Evolutionary conservation across 2,113 vertebrate genomes (phyloP), one percentile per base, ranked within the genome.

Genomic region (Dolichotis patagonum): DNA sequence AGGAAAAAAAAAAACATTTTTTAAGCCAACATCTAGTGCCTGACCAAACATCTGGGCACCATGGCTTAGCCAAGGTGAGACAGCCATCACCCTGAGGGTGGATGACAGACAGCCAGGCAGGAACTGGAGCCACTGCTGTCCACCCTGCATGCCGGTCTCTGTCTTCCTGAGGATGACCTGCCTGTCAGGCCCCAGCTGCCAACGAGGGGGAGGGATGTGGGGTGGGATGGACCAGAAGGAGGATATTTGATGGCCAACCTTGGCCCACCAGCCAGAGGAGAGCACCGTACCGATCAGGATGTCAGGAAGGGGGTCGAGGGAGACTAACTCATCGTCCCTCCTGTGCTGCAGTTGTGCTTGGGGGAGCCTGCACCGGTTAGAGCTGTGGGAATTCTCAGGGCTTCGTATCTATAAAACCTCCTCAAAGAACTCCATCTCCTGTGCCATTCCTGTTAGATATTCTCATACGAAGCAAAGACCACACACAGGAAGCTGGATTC

Each of bases 221-320:
- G 20, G 9, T 8, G 16, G 6, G 49, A 8, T 38, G 30, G 26
- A 30, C 58, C 67, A 62, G 73, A 73, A 60, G 85, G 63, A 30
- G 3, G 43, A 30, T 5, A 10, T 46, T 65, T 3, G 30, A 12
- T 52, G 65, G 28, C 26, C 19, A 19, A 7, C 6, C 26, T 63
- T 60, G 11, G 56, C 26, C 9, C 20, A 65, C 1, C 22, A 22
- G 46, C 38, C 20, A n/a, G 71, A 62, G 63, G 30, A 32, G 12
- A 84, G 6, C 1, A 5, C 26, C 0, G 3, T 1, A 12, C 38
- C 12, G 28, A 5, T 2, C 5, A 13, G 62, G n/a, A 17, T 19
- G 7, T 17, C 17, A 20, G 41, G 49, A 24, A 49, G 4, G 38
- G 35, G 22, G n/a, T 24, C 11, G 14, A 20, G 54, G 14, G 41